Evolutionary conservation across 2,113 vertebrate species (phyloP).

Genomic region (Marmota monax): DNA sequence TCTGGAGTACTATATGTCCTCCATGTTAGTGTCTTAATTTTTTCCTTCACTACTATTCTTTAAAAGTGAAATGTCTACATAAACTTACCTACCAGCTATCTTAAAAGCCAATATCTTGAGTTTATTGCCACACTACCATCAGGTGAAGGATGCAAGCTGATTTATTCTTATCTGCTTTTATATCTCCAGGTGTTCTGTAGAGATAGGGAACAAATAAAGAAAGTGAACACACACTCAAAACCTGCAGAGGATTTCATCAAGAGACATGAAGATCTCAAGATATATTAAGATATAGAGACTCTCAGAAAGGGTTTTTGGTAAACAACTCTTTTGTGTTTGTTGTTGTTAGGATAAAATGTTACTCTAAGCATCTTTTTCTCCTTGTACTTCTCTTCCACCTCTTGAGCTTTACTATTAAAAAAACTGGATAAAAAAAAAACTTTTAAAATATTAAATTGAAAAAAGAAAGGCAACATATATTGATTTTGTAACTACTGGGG

Average conservation of each 20-base stretch:
- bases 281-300: background rate
- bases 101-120: constrained; percentile 10
- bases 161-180: constrained; percentile 47
- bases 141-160: background rate
- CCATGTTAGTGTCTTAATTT: background rate
- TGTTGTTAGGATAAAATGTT: background rate
- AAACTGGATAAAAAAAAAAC: background rate
- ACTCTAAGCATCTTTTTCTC: background rate
- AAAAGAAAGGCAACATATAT: background rate
- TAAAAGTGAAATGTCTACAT: background rate
- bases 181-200: constrained; percentile 25
- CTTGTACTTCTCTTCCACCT: background rate
- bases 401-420: background rate
- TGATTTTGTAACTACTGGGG: background rate
- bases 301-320: background rate
- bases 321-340: background rate
- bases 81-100: background rate
- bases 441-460: background rate
- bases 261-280: background rate
- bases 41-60: constrained; percentile 8
- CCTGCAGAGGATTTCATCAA: constrained; percentile 26
- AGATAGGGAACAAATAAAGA: constrained; percentile 16
- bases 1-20: background rate
- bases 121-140: background rate
- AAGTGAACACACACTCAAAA: background rate